A percentile compares a stretch with the other conserved stretches of the same genome.
Conservation (phyloP, 2,888 invertebrate genomes). For the Metellina segmentata region DNA sequence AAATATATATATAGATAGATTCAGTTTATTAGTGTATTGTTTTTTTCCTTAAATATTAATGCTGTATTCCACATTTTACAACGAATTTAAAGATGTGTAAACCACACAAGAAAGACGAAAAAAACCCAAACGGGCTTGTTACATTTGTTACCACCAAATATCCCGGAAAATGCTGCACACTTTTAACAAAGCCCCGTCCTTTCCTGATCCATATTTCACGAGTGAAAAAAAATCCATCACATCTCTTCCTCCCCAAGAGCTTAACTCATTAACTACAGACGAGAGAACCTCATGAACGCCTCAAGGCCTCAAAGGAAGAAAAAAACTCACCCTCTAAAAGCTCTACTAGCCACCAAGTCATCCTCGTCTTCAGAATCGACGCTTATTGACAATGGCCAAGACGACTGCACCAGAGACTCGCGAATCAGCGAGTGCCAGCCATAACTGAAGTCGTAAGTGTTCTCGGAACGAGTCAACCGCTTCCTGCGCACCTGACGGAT, state of each 20-base stretch:
- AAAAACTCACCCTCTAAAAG: conserved; percentile 58
- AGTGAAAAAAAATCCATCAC: neutral
- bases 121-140: no score
- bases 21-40: no score
- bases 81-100: no score
- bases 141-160: no score
- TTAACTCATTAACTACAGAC: neutral
- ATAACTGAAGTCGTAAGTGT: conserved; percentile 75
- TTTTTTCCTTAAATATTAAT: no score
- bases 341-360: conserved; percentile 24
- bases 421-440: conserved; percentile 79
- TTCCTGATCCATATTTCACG: neutral
- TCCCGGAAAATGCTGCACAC: no score
- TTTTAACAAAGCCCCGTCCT: neutral
- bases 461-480: conserved; percentile 72
- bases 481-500: conserved; percentile 72
- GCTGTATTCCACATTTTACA: no score
- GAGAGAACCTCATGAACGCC: neutral
- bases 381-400: conserved; percentile 79
- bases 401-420: conserved; percentile 79
- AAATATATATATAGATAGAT: no score
- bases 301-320: neutral
- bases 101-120: no score
- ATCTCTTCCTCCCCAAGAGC: neutral
- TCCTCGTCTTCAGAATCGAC: conserved; percentile 78